Percentiles rank a stretch among this genome's conserved stretches.
phyloP scores from a whole-genome alignment of 2,113 vertebrate genomes.

The Zingel zingel region DNA sequence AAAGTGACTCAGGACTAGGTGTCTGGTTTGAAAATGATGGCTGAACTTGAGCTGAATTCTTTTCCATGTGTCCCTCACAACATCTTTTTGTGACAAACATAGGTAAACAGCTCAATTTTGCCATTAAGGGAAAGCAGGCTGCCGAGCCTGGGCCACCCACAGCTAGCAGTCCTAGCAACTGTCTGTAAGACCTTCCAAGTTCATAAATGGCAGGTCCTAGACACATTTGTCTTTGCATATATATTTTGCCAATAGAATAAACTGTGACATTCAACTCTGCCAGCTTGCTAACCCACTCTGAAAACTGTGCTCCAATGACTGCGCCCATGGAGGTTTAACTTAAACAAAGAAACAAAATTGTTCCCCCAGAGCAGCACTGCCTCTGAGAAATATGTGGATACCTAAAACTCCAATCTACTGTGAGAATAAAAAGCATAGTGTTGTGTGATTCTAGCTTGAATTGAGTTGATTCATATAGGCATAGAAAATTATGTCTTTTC shows the following conservation, averaged over 20 bases:
- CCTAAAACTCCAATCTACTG: too few relatives aligned
- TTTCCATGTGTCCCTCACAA: too few relatives aligned
- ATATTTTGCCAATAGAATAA: neutral
- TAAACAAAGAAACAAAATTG: neutral
- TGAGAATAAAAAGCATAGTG: too few relatives aligned
- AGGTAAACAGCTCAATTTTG: too few relatives aligned
- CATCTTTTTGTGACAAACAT: too few relatives aligned
- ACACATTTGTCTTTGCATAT: neutral
- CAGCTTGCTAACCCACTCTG: neutral
- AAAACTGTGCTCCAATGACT: neutral
- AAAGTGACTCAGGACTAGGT: too few relatives aligned
- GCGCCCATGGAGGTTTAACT: conserved; percentile 7
- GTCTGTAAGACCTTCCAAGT: neutral
- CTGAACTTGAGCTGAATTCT: too few relatives aligned
- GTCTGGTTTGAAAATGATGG: too few relatives aligned
- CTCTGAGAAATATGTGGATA: too few relatives aligned
- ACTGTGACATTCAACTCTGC: neutral
- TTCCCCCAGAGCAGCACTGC: too few relatives aligned
- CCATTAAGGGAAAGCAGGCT: too few relatives aligned
- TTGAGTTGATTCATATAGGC: conserved; percentile 20
- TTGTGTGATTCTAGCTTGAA: conserved; percentile 29
- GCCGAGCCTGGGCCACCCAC: too few relatives aligned
- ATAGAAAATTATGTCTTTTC: conserved; percentile 1
- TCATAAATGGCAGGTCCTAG: neutral
- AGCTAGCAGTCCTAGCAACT: neutral